Conservation (phyloP, 1,140 invertebrate genomes). For the Notospermus geniculatus region DNA sequence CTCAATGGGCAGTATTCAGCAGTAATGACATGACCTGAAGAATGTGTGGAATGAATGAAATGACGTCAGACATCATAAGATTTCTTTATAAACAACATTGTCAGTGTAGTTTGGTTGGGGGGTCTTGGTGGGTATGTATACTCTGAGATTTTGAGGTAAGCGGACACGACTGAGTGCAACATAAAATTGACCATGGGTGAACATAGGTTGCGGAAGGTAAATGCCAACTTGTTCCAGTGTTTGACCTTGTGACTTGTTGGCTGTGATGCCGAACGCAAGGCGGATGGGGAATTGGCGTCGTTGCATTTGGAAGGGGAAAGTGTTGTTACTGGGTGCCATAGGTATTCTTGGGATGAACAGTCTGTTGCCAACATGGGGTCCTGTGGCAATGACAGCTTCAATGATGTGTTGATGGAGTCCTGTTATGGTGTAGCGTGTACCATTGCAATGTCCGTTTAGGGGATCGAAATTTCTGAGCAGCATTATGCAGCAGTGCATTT, state of each 20-base stretch:
- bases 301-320: slow-evolving; percentile 52
- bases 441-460: slow-evolving; percentile 41
- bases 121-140: not conserved
- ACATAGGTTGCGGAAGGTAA: slow-evolving; percentile 23
- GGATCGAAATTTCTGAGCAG: slow-evolving; percentile 51
- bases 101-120: not conserved
- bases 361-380: slow-evolving; percentile 11
- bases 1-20: too few species aligned
- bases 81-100: slow-evolving; percentile 3
- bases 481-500: slow-evolving; percentile 47
- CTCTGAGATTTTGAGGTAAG: not conserved
- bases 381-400: slow-evolving; percentile 23
- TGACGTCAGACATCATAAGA: too few species aligned
- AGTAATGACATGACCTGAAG: too few species aligned
- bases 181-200: slow-evolving; percentile 42
- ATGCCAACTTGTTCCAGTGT: slow-evolving; percentile 37
- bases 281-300: slow-evolving; percentile 59
- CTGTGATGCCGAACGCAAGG: slow-evolving; percentile 59
- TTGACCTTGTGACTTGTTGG: slow-evolving; percentile 63
- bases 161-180: slow-evolving; percentile 25
- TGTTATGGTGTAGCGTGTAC: slow-evolving; percentile 44
- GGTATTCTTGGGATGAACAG: slow-evolving; percentile 30
- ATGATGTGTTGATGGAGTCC: slow-evolving; percentile 27
- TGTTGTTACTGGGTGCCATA: slow-evolving; percentile 23
- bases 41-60: too few species aligned